These are phyloP conservation scores for Hiodon tergisus DNA, from an alignment of 2,113 vertebrate species.

Conservation along the genomic window DNA sequence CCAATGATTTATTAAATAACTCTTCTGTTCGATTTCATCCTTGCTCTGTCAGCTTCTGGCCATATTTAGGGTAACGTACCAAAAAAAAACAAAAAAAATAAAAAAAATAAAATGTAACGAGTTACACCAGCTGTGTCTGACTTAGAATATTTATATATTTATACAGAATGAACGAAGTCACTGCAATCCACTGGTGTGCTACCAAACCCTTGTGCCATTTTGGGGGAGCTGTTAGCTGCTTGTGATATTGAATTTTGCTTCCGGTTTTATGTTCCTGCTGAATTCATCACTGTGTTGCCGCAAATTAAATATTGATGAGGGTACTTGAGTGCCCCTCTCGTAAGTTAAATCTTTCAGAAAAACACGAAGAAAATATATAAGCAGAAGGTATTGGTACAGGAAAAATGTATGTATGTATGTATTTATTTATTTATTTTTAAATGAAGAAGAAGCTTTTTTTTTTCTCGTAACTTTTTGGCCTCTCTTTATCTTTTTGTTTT, in stretches of 20 bases:
- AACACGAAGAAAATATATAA: background rate
- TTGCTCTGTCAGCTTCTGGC: background rate
- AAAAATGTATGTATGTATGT: too few species aligned
- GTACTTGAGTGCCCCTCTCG: constrained; percentile 9
- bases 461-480: background rate
- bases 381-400: background rate
- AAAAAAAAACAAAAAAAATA: background rate
- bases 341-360: constrained; percentile 6
- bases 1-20: background rate
- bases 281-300: constrained; percentile 36
- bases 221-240: constrained; percentile 35
- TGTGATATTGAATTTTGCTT: constrained; percentile 37
- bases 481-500: constrained; percentile 19
- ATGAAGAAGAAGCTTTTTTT: too few species aligned
- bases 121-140: background rate
- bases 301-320: constrained; percentile 52
- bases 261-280: constrained; percentile 38
- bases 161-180: background rate
- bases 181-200: too few species aligned
- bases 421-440: background rate
- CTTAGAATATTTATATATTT: background rate
- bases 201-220: constrained; percentile 31
- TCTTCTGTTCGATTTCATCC: constrained; percentile 4
- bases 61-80: constrained; percentile 12
- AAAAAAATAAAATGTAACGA: too few species aligned